Base-by-base conservation (phyloP, 2,888 invertebrate genomes). In the Anorthoa munda region DNA sequence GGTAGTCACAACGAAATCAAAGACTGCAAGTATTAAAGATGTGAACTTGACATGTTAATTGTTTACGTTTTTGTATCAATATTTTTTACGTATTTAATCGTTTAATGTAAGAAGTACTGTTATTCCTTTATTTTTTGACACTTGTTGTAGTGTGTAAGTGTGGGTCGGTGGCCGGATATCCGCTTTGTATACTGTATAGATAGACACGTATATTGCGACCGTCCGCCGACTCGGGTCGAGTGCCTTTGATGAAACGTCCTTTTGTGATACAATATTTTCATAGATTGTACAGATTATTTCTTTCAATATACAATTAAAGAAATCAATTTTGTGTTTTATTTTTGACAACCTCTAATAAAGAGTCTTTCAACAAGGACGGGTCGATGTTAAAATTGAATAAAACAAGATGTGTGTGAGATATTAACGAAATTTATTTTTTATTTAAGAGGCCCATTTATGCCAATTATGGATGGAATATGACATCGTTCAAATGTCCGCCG, bases 1-100 rank as follows among this genome's bases (percentile, higher is more conserved):
- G 92, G 94, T 96, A 95, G 96, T 96, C 96, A 95, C 96, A 96
- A 96, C 94, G 95, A 95, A 95, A 94, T 94, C 93, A 95, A 96
- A 96, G 96, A 96, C 96, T 96, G 96, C 95, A 88, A 92, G 94
- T 94, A 91, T 94, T 94, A 89, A 91, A 77, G 84, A 84, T 86
- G 89, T 92, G 89, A 88, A 90, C 90, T 93, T 93, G 93, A 95
- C 91, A 91, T 93, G 92, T 93, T 92, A 89, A 87, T 87, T 86
- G 87, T 87, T 89, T 87, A 84, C 83, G 87, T 90, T 90, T 86
- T 87, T 85, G 80, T 88, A 87, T 86, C 89, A 87, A 91, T 93
- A 91, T 94, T 93, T 92, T 92, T 91, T 93, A 93, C 90, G 87
- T 95, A 93, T 94, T 94, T 94, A 95, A 95, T 95, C 92, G 88